Percentiles rank a stretch among this genome's conserved stretches.
These are phyloP conservation scores for Lamellibrachia columna DNA, from an alignment of 2,888 invertebrate species.

Conservation along the genomic window DNA sequence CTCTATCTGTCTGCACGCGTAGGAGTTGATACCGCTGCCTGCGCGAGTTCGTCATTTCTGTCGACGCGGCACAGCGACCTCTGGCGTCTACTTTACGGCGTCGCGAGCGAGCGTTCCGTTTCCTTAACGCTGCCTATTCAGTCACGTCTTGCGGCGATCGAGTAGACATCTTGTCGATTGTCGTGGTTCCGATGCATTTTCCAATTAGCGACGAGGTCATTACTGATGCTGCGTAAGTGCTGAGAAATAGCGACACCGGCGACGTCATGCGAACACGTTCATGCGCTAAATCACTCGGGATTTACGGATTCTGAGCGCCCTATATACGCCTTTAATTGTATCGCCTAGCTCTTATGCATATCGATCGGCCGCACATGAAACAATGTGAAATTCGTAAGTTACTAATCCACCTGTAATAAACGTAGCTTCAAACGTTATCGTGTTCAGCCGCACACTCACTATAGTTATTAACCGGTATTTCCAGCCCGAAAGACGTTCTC, in stretches of 20 bases:
- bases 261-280: neutral
- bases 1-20: neutral
- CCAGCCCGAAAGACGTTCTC: too few relatives aligned
- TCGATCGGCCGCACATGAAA: neutral
- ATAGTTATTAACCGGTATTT: neutral
- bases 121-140: neutral
- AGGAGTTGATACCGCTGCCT: neutral
- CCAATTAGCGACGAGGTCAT: neutral
- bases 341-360: neutral
- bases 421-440: neutral
- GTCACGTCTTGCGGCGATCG: neutral
- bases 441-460: neutral
- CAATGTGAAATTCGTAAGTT: neutral
- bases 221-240: neutral
- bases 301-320: neutral
- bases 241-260: neutral
- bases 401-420: neutral
- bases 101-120: neutral
- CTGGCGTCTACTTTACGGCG: neutral
- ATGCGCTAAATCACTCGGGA: neutral
- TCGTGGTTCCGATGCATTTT: neutral
- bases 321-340: neutral
- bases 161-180: neutral
- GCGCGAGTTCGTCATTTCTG: neutral
- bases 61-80: neutral